These are phyloP conservation scores for Cossypha dichroa DNA, from an alignment of 2,797 vertebrate species.

Conservation along the genomic window DNA sequence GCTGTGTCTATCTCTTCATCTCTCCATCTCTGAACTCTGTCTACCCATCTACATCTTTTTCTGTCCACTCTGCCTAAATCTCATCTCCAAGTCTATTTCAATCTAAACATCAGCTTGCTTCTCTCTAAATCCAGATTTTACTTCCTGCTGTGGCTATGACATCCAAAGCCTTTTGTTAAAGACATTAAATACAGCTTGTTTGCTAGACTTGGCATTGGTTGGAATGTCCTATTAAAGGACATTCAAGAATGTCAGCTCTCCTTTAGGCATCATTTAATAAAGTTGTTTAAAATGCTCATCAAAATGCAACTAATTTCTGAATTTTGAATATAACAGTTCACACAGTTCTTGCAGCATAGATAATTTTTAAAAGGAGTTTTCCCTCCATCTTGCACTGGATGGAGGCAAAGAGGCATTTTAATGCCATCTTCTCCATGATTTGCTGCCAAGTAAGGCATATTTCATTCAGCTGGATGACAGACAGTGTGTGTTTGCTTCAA, in stretches of 20 bases:
- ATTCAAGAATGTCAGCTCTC: background rate
- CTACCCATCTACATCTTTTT: slow-evolving; percentile 36
- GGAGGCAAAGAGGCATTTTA: background rate
- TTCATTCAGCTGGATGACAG: background rate
- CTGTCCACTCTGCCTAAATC: background rate
- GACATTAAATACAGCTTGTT: background rate
- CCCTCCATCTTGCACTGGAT: background rate
- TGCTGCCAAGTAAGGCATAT: background rate
- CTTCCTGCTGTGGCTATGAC: background rate
- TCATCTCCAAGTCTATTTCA: slow-evolving; percentile 9
- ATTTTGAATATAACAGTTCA: background rate
- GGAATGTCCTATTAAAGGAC: background rate
- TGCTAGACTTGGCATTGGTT: background rate
- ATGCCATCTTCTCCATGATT: background rate
- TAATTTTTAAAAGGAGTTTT: background rate
- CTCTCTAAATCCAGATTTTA: background rate
- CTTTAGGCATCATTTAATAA: background rate
- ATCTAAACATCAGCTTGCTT: background rate
- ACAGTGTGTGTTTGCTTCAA: background rate
- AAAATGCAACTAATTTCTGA: background rate
- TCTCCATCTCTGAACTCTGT: slow-evolving; percentile 5
- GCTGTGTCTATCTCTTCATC: slow-evolving; percentile 24
- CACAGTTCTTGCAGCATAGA: background rate
- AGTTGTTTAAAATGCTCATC: background rate
- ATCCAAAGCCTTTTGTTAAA: background rate